Evolutionary conservation across 2,888 invertebrate species (phyloP).

Genomic region (Phalera bucephala): DNA sequence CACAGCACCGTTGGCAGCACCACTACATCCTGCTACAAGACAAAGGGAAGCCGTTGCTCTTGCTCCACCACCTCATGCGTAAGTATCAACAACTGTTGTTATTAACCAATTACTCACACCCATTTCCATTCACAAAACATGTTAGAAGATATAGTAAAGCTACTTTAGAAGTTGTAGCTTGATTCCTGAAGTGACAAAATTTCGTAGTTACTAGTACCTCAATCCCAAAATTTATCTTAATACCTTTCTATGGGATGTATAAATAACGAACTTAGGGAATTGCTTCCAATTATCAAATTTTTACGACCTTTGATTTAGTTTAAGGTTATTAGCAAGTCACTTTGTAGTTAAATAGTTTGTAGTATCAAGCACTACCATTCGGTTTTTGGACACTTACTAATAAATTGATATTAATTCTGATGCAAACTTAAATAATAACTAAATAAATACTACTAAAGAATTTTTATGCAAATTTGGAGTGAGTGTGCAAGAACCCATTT

Average conservation of each 20-base stretch:
- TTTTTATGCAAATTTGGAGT: conserved; percentile 16
- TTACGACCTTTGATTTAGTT: conserved; percentile 1
- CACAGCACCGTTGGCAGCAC: conserved; percentile 69
- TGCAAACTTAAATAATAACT: no score
- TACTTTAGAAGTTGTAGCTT: conserved; percentile 18
- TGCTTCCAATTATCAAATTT: no score
- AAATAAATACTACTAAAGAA: not conserved
- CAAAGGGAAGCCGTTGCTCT: conserved; percentile 69
- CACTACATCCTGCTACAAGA: conserved; percentile 70
- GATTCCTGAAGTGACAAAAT: not conserved
- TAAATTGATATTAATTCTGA: not conserved
- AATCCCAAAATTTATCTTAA: no score
- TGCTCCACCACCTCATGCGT: conserved; percentile 76
- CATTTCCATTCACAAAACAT: conserved; percentile 74
- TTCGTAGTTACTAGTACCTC: conserved; percentile 11
- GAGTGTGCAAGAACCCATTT: conserved; percentile 57
- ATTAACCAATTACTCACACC: conserved; percentile 40
- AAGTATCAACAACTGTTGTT: conserved; percentile 42
- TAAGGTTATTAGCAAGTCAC: no score
- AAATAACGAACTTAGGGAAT: no score
- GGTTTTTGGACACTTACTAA: conserved; percentile 56
- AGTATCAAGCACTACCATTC: conserved; percentile 52
- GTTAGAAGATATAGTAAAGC: conserved; percentile 36
- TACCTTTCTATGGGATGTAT: no score
- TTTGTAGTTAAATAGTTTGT: conserved; percentile 27